Base-by-base conservation (phyloP, 2,888 invertebrate genomes). In the Archips xylosteana region DNA sequence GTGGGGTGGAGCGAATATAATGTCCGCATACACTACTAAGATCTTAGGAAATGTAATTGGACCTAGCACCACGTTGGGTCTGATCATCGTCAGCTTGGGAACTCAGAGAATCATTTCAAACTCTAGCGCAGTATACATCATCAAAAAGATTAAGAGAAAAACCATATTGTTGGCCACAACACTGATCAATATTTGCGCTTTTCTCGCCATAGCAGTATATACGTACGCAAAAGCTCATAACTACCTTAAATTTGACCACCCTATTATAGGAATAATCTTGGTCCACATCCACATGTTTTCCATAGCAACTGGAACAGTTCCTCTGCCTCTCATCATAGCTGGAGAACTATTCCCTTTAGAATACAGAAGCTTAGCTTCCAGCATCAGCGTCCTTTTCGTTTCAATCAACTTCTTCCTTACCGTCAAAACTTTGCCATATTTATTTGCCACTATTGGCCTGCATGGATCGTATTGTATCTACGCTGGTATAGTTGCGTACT, bases 301-400 rank as follows among this genome's bases (percentile, higher is more conserved):
- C 13, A 81, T 92, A n/a, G 92, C 95, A 0, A 90, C 95, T 1
- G 95, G 96, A 2, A 79, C 93, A 47, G 84, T 94, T 23, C 95
- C 95, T 0, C 78, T 96, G 63, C 96, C 96, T 0, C 96, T 96
- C 92, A 92, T 95, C 32, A 92, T 96, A 89, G 93, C 95, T 71
- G 95, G 95, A 0, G 96, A 96, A 82, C 85, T 96, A 1, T 96
- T 95, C 77, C 89, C 95, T 2, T 88, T 91, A 59, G 87, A 87
- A 15, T 89, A 89, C 15, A 88, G 95, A 49, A 95, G 95, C 4
- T 79, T 95, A 0, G 95, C 95, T 0, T 92, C 95, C 2, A 95
- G 95, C 0, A 80, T 91, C n/a, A 90, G 89, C 95, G 6, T 91
- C 94, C 1, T 88, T 95, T 4, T 91, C 92, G 71, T 89, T 92